phyloP scores from a whole-genome alignment of 2,888 invertebrate genomes.

The Cactoblastis cactorum region DNA sequence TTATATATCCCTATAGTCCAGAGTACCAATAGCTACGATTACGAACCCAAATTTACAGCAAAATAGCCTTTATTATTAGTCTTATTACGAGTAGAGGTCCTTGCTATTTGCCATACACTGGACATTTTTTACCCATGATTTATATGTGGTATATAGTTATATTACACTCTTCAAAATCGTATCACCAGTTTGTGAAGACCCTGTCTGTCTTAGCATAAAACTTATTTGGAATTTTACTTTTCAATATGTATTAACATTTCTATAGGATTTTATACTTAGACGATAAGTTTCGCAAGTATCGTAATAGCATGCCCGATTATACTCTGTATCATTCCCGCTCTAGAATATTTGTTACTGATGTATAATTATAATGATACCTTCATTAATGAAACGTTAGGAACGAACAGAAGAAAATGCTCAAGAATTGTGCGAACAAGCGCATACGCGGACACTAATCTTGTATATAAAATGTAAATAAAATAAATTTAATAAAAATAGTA shows the following conservation, averaged over 20 bases:
- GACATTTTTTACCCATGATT: no score
- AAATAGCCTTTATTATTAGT: no score
- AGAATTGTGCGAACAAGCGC: slow-evolving; percentile 53
- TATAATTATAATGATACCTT: slow-evolving; percentile 64
- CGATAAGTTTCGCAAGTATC: slow-evolving; percentile 28
- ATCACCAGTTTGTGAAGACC: no score
- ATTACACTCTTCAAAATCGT: no score
- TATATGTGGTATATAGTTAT: no score
- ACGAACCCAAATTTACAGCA: no score
- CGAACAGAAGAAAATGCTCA: slow-evolving; percentile 55
- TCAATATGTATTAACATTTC: background rate
- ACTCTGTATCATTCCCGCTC: slow-evolving; percentile 66
- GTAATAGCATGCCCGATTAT: slow-evolving; percentile 52
- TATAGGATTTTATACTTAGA: slow-evolving; percentile 2
- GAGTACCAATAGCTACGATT: no score
- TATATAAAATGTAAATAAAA: slow-evolving; percentile 75
- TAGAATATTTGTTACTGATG: slow-evolving; percentile 45
- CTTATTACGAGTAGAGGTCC: no score
- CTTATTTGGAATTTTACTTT: no score
- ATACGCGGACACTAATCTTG: slow-evolving; percentile 58
- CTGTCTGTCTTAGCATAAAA: no score
- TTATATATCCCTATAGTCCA: no score
- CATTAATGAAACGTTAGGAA: slow-evolving; percentile 41
- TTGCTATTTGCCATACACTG: no score
- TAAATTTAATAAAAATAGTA: slow-evolving; percentile 72